Evolutionary conservation across 1,140 invertebrate species (phyloP), one percentile per base, ranked within the genome.

Genomic region (Lithobius niger): DNA sequence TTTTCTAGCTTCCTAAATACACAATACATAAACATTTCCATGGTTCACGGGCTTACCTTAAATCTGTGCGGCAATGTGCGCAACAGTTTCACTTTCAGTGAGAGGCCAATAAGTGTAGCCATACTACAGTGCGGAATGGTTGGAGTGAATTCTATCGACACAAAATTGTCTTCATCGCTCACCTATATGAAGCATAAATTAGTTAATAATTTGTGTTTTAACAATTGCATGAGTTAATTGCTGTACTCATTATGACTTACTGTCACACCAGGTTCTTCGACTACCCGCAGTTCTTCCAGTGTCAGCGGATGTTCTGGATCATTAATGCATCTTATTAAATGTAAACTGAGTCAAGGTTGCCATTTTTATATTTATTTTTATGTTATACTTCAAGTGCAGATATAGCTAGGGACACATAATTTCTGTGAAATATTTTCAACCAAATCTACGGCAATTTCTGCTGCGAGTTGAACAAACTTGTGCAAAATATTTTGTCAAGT

Each of bases 101-200:
- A 83, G 21, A 88, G 69, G 16, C 79, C 97, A 67, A 99, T 99
- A 16, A 99, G 70, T 31, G 96, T 97, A 22, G 96, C 97, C 93
- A 99, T 96, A 63, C 91, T 96, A 66, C 97, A 99, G 66, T 99
- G 96, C 0, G 95, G 95, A 65, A 99, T 98, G 0, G 97, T 99
- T 10, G 97, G 97, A 0, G 94, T 99, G 69, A 96, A 98, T 56
- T 79, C 73, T 2, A 97, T 78, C 56, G 77, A 69, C 0, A 97
- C 79, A 44, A 65, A 71, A 64, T 85, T 90, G 2, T 60, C 58
- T 18, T 62, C 58, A 64, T 73, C 64, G 61, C 74, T 62, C 10
- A 76, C 71, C 43, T 80, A 40, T 1, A 65, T 57, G 26, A 52
- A 52, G 21, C 36, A 47, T 58, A 47, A 26, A 56, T 1, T 25